Percentiles rank a stretch among this genome's conserved stretches.
Evolutionary conservation across 2,888 invertebrate species (phyloP).

Genomic region (Buathra laborator): DNA sequence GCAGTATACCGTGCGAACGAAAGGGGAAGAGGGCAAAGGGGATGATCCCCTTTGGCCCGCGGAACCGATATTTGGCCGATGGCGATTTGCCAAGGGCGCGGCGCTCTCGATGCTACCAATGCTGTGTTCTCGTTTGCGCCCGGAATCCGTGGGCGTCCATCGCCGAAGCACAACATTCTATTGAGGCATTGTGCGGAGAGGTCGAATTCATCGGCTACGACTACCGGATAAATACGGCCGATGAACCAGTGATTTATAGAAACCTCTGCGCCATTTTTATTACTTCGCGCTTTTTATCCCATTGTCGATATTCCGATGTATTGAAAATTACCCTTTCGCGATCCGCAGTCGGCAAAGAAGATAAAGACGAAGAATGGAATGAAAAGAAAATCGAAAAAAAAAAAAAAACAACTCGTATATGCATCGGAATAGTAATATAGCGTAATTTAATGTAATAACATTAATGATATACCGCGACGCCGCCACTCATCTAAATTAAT

Average conservation of each 20-base stretch:
- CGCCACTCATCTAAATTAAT: constrained; percentile 50
- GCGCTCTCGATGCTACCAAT: constrained; percentile 25
- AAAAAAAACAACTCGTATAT: neutral
- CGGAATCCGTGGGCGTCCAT: constrained; percentile 15
- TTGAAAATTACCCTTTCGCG: too few relatives aligned
- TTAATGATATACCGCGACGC: neutral
- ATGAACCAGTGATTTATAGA: constrained; percentile 72
- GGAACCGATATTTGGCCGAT: constrained; percentile 72
- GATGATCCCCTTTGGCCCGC: constrained; percentile 24
- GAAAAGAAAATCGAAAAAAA: neutral
- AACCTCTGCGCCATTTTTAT: constrained; percentile 68
- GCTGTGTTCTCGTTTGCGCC: constrained; percentile 4
- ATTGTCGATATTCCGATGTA: neutral
- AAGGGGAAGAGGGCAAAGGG: constrained; percentile 1
- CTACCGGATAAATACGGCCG: constrained; percentile 65
- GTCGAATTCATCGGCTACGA: constrained; percentile 20
- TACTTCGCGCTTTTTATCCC: constrained; percentile 12
- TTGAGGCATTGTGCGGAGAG: constrained; percentile 26
- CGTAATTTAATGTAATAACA: neutral
- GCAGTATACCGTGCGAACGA: constrained; percentile 31
- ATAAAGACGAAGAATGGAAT: too few relatives aligned
- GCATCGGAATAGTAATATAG: neutral
- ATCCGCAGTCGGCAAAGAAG: too few relatives aligned
- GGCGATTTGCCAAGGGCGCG: constrained; percentile 75
- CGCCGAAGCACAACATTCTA: neutral